Base-by-base conservation (phyloP, 2,113 vertebrate genomes). In the Anarhynchus alexandrinus region DNA sequence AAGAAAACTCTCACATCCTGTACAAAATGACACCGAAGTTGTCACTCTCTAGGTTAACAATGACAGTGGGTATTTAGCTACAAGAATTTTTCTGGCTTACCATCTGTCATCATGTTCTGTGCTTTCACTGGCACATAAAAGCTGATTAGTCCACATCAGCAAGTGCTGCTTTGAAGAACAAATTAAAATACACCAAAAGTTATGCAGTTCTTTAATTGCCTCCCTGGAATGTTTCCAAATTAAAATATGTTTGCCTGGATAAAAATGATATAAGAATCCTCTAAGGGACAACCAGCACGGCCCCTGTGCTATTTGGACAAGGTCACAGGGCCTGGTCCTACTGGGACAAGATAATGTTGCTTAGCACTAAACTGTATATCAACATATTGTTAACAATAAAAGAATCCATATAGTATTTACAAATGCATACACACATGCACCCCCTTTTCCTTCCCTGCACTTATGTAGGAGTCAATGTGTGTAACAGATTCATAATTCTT, bases 21-120 rank as follows among this genome's bases (percentile, higher is more conserved):
- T 45, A 58, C 34, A 91, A 91, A 93, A 95, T 51, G 22, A 86
- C 74, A 96, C 58, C 32, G n/a, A 55, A 92, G 32, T 86, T 97
- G 88, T 94, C 88, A 95, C 9, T 88, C 30, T 85, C 42, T 78
- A 70, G 51, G 82, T 88, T 96, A 95, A 92, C 90, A 74, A 78
- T 78, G 90, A 90, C 90, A 93, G 82, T 47, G 54, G 20, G 16
- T 95, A 93, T 93, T 96, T 92, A 92, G 55, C 64, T 93, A 88
- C 47, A 83, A 42, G 23, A 90, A 26, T 90, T 95, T 96, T 95
- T 93, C 92, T 96, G 59, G 69, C 76, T 94, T 82, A 66, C 95
- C 96, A 96, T 97, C 96, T 97, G 96, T 96, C 92, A 88, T 81
- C 61, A 38, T 43, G 79, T 93, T 92, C 82, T 93, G 26, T 92